Evolutionary conservation across 2,888 invertebrate species (phyloP).

Genomic region (Andrena flavipes): DNA sequence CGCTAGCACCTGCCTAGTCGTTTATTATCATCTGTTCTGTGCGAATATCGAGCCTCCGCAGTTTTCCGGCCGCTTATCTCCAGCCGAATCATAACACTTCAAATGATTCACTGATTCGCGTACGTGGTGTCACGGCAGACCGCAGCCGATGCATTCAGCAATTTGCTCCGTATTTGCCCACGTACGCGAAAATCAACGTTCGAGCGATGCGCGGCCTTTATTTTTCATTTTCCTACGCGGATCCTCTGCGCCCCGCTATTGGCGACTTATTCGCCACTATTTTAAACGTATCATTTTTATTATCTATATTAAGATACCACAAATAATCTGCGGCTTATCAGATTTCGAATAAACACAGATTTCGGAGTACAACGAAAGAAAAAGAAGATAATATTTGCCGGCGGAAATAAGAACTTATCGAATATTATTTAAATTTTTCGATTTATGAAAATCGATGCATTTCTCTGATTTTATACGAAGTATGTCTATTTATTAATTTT

Average conservation of each 20-base stretch:
- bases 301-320: neutral
- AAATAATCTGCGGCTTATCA: neutral
- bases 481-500: too few species aligned
- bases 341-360: neutral
- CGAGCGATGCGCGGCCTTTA: neutral
- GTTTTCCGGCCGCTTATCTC: slow-evolving; percentile 60
- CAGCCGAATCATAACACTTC: slow-evolving; percentile 58
- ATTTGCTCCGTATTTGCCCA: neutral
- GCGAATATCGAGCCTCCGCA: slow-evolving; percentile 15
- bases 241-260: neutral
- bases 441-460: too few species aligned
- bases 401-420: too few species aligned
- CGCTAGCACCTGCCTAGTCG: neutral
- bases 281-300: slow-evolving; percentile 12
- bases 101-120: slow-evolving; percentile 49
- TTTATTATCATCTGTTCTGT: slow-evolving; percentile 22
- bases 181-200: neutral
- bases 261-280: neutral
- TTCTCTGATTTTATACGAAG: too few species aligned
- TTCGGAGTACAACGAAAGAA: neutral
- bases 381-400: neutral
- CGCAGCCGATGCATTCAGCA: neutral
- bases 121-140: slow-evolving; percentile 22
- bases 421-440: too few species aligned
- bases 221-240: slow-evolving; percentile 5